These are phyloP conservation scores for Mastomys natalensis DNA, from an alignment of 2,113 vertebrate genomes.

Conservation along the genomic window DNA sequence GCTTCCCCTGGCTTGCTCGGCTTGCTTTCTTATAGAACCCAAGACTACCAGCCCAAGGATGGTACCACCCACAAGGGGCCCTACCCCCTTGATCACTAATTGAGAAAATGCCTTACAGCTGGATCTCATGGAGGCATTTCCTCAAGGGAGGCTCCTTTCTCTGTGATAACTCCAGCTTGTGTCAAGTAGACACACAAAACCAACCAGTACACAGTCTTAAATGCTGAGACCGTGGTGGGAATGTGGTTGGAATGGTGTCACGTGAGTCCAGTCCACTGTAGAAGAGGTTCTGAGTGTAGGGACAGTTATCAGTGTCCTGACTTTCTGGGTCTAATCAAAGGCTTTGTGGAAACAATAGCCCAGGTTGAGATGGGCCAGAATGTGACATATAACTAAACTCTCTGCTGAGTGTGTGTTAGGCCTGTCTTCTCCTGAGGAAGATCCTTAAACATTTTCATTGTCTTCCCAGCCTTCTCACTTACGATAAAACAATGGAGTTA, in stretches of 20 bases:
- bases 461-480: neutral
- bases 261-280: fast-evolving
- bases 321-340: neutral
- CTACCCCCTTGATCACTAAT: too few species aligned
- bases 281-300: neutral
- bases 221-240: neutral
- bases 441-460: neutral
- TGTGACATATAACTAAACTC: neutral
- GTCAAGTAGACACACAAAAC: too few species aligned
- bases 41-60: too few species aligned
- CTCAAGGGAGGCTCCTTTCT: too few species aligned
- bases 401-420: neutral
- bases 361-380: neutral
- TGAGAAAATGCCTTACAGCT: too few species aligned
- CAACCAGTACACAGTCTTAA: neutral
- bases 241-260: neutral
- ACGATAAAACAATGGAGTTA: neutral
- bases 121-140: too few species aligned
- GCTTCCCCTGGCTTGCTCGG: too few species aligned
- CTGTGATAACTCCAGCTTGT: too few species aligned
- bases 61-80: too few species aligned
- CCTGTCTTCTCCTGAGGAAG: neutral
- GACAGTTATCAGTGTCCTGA: fast-evolving
- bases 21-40: too few species aligned
- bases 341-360: neutral